These are phyloP conservation scores for Neosilurus hyrtlii DNA, from an alignment of 2,797 vertebrate species.

Conservation along the genomic window DNA sequence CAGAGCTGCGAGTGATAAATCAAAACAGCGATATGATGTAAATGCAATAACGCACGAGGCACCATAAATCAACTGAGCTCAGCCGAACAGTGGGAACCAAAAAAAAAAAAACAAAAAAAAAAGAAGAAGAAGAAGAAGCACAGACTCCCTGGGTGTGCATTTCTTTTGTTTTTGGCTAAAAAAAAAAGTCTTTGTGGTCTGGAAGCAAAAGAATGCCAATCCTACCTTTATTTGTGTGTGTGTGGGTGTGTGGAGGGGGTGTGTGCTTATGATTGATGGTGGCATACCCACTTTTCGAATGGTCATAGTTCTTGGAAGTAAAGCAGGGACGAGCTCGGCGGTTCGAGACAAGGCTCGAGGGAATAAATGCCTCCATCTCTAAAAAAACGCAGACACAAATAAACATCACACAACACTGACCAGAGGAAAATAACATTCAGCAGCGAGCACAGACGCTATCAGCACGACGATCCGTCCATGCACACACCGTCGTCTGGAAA, in stretches of 20 bases:
- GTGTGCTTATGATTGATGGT: conserved; percentile 33
- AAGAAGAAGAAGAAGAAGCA: neutral
- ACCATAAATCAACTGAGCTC: conserved; percentile 47
- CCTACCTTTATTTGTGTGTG: conserved; percentile 15
- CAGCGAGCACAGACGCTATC: neutral
- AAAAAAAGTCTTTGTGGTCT: conserved; percentile 18
- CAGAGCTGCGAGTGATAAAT: conserved; percentile 47
- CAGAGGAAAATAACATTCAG: conserved; percentile 18
- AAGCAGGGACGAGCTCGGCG: conserved; percentile 18
- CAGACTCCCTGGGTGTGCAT: neutral
- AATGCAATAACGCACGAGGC: conserved; percentile 48
- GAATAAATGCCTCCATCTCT: conserved; percentile 30
- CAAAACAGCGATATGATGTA: conserved; percentile 52
- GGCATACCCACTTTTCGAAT: conserved; percentile 12
- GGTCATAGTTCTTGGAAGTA: conserved; percentile 40
- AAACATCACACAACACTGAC: conserved; percentile 45
- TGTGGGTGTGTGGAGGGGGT: neutral
- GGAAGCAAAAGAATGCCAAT: conserved; percentile 21
- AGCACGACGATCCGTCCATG: neutral
- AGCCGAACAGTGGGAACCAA: conserved; percentile 3
- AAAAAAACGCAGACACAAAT: conserved; percentile 48
- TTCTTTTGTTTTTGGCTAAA: conserved; percentile 39
- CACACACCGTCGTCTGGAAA: neutral
- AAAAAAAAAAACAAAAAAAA: neutral
- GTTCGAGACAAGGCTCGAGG: conserved; percentile 21